Conservation (phyloP, 2,113 vertebrate species). For the Electrona antarctica region DNA sequence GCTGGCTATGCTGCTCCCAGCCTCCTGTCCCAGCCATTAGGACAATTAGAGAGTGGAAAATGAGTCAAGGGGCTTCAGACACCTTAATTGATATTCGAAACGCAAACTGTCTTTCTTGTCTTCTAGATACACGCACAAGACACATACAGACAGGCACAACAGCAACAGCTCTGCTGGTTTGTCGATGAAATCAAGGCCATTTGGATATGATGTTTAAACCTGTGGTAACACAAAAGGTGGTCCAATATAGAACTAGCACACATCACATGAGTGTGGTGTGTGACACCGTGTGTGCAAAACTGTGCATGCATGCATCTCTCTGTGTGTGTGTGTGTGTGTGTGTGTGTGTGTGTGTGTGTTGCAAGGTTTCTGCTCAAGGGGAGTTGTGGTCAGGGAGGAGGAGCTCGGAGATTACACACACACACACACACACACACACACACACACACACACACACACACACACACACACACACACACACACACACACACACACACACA, state of each 20-base stretch:
- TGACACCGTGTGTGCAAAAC: not conserved
- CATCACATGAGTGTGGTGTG: not conserved
- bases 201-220: not conserved
- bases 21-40: constrained; percentile 81
- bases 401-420: constrained; percentile 19
- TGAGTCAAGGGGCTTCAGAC: constrained; percentile 78
- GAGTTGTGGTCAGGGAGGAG: constrained; percentile 32
- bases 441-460: too few species aligned
- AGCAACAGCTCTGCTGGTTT: not conserved
- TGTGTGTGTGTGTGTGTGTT: constrained; percentile 61
- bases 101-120: constrained; percentile 70
- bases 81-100: constrained; percentile 81
- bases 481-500: too few species aligned
- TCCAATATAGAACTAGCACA: not conserved
- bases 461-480: too few species aligned
- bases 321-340: constrained; percentile 18
- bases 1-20: constrained; percentile 78
- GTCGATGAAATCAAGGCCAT: not conserved
- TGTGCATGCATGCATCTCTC: too few species aligned
- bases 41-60: constrained; percentile 87
- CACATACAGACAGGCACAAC: constrained; percentile 18
- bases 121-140: constrained; percentile 44
- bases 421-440: too few species aligned
- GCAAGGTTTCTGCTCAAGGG: constrained; percentile 32
- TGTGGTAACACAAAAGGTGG: constrained; percentile 3